A percentile compares a stretch with the other conserved stretches of the same genome.
Evolutionary conservation across 2,888 invertebrate genomes (phyloP).

Genomic region (Drosophila fulvimacula): DNA sequence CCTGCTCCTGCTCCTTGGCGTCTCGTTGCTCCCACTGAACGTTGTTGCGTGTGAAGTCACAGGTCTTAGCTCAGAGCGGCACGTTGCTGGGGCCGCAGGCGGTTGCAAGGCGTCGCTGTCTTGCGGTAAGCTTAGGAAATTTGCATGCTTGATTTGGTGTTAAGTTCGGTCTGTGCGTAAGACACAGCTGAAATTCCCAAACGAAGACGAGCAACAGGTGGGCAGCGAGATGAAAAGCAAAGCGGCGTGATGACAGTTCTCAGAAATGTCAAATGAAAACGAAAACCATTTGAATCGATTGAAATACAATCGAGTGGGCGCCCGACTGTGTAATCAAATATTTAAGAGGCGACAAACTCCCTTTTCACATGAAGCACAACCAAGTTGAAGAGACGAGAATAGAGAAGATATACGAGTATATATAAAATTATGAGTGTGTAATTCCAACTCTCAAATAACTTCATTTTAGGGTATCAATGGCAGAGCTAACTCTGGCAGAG

Average conservation of each 20-base stretch:
- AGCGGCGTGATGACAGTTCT: neutral
- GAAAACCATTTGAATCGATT: neutral
- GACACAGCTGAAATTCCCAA: neutral
- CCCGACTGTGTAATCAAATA: neutral
- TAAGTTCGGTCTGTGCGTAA: conserved; percentile 23
- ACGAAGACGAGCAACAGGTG: conserved; percentile 9
- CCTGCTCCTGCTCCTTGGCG: conserved; percentile 29
- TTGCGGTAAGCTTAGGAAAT: conserved; percentile 72
- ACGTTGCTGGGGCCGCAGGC: neutral
- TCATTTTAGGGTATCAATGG: too few species aligned
- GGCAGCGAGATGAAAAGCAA: neutral
- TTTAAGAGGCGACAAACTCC: neutral
- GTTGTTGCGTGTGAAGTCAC: conserved; percentile 23
- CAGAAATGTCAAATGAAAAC: conserved; percentile 2
- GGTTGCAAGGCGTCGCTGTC: conserved; percentile 17
- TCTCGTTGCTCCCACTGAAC: neutral
- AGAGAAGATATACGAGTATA: neutral
- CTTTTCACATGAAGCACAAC: neutral
- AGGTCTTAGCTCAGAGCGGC: conserved; percentile 4
- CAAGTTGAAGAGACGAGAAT: neutral
- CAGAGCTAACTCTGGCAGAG: too few species aligned
- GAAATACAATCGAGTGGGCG: conserved; percentile 9
- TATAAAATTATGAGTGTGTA: neutral
- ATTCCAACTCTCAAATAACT: neutral
- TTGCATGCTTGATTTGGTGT: conserved; percentile 76